Conservation (phyloP, 1,140 invertebrate species). For the Pygmarrhopalites habei region DNA sequence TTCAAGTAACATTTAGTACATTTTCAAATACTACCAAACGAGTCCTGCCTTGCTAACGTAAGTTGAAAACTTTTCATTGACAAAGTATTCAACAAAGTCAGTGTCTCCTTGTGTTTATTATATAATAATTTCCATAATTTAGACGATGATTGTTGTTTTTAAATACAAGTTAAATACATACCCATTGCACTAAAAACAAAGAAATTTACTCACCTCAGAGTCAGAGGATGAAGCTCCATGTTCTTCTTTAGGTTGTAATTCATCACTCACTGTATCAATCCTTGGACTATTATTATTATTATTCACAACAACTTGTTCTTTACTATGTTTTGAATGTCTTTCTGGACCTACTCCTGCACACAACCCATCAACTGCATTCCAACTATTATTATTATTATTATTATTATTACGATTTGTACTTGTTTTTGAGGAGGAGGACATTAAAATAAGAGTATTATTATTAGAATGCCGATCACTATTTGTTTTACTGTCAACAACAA, state of each 20-base stretch:
- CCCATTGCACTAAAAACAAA: too few species aligned
- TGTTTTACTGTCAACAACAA: neutral
- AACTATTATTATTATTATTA: constrained; percentile 13
- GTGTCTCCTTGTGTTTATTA: too few species aligned
- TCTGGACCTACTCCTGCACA: neutral
- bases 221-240: constrained; percentile 42
- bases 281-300: neutral
- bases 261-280: neutral
- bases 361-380: neutral
- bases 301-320: neutral
- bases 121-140: too few species aligned
- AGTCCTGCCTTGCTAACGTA: too few species aligned
- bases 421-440: constrained; percentile 24
- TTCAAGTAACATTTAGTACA: too few species aligned
- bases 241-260: neutral
- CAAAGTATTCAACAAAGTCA: too few species aligned
- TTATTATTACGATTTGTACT: constrained; percentile 30
- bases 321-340: neutral
- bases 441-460: constrained; percentile 5
- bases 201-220: too few species aligned
- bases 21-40: too few species aligned
- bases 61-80: too few species aligned
- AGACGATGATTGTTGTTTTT: too few species aligned
- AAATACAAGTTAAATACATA: too few species aligned
- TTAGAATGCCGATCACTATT: constrained; percentile 13